These are phyloP conservation scores for Mesocentrotus franciscanus DNA, from an alignment of 53 echinoderm and acorn worm genomes.

Conservation along the genomic window DNA sequence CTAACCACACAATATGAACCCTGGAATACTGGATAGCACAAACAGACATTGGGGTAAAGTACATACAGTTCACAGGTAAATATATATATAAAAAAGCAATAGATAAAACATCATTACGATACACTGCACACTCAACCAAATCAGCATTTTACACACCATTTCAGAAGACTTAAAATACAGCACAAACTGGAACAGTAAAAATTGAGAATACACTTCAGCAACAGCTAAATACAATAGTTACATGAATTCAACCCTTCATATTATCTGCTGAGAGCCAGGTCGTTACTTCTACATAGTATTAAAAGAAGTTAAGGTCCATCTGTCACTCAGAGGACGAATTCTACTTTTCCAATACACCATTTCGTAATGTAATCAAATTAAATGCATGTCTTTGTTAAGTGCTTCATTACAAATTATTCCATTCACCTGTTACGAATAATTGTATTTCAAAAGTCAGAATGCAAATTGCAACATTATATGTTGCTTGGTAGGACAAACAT, in stretches of 20 bases:
- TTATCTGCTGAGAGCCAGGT: neutral
- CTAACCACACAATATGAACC: neutral
- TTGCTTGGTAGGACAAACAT: no score
- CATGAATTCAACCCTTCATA: neutral
- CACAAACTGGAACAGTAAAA: neutral
- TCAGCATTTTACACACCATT: neutral
- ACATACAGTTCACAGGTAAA: neutral
- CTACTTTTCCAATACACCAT: no score
- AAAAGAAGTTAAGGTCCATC: no score
- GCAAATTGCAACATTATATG: no score
- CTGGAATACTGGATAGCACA: neutral
- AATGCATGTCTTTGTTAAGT: no score
- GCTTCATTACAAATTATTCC: no score
- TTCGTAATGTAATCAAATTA: no score
- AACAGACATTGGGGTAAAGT: neutral
- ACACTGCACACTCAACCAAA: slow-evolving; percentile 1
- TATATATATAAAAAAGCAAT: neutral
- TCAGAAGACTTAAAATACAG: neutral
- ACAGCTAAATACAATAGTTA: slow-evolving; percentile 3
- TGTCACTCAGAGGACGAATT: neutral
- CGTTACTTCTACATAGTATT: no score
- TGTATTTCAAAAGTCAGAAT: no score
- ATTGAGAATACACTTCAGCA: slow-evolving; percentile 25
- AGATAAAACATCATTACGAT: neutral
- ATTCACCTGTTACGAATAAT: no score